A percentile compares a stretch with the other conserved stretches of the same genome.
These are phyloP conservation scores for Parnassius apollo DNA, from an alignment of 2,888 invertebrate genomes.

Conservation along the genomic window DNA sequence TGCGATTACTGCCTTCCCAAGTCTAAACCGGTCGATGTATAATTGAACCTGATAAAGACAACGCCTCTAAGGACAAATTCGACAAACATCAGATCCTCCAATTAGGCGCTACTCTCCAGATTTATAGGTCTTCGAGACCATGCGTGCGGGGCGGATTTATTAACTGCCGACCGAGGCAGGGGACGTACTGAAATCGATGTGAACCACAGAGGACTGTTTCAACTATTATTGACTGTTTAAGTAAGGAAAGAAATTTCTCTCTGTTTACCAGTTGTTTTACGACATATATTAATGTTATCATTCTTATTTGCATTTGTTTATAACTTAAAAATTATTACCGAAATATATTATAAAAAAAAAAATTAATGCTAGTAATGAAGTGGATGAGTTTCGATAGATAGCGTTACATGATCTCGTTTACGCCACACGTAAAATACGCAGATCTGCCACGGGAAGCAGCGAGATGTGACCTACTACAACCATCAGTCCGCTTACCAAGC, in stretches of 20 bases:
- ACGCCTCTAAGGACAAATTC: slow-evolving; percentile 42
- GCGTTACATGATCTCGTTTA: no score
- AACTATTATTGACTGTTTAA: slow-evolving; percentile 15
- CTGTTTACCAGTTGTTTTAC: neutral
- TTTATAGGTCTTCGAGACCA: slow-evolving; percentile 38
- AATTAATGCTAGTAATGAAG: no score
- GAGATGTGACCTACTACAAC: no score
- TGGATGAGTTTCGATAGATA: no score
- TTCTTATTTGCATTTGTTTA: no score
- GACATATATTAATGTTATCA: neutral
- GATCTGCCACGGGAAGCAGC: no score
- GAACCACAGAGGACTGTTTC: slow-evolving; percentile 3
- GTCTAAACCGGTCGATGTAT: slow-evolving; percentile 29
- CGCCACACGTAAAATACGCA: no score
- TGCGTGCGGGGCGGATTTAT: slow-evolving; percentile 41
- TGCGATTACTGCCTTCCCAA: slow-evolving; percentile 32
- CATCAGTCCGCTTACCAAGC: no score
- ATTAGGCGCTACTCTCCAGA: slow-evolving; percentile 43
- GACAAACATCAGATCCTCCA: slow-evolving; percentile 46
- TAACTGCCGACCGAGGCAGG: slow-evolving; percentile 35
- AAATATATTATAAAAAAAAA: no score
- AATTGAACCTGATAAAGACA: slow-evolving; percentile 45
- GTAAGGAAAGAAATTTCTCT: slow-evolving; percentile 4
- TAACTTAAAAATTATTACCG: no score
- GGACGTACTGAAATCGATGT: slow-evolving; percentile 32